Evolutionary conservation across 2,113 vertebrate genomes (phyloP), one percentile per base, ranked within the genome.

Genomic region (Heterotis niloticus): DNA sequence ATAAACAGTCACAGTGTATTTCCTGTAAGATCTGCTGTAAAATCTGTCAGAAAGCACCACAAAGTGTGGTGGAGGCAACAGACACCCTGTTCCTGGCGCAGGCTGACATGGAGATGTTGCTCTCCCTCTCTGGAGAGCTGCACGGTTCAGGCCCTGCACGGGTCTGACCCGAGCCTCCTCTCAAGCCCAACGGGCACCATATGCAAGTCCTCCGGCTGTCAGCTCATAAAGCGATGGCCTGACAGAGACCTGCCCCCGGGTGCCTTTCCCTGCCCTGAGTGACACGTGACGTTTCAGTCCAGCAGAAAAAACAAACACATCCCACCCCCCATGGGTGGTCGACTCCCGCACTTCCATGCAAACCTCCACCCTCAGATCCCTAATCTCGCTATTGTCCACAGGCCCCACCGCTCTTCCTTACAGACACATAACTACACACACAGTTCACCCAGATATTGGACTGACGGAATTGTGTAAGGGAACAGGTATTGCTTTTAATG

Each of bases 261-360:
- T 24, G 18, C 23, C 28, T 74, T 76, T 24, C 54, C 73, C 9
- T 5, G n/a, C 71, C 64, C 56, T 52, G 70, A 74, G 78, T 68
- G 64, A 80, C 72, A 76, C 18, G 66, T 26, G 51, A 80, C 64
- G 26, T 70, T 70, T 56, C 65, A 54, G 51, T 69, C 34, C 64
- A 52, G 64, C 71, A 75, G 64, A 16, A 68, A 80, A 76, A 80
- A 80, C 52, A 68, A 80, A 80, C 72, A 1, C 24, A 59, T 20
- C 68, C 52, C 59, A 56, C 54, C 5, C 34, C 76, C 23, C 34
- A 7, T 44, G 5, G 62, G 70, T 52, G 75, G 70, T 10, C 14
- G 5, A n/a, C 72, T 67, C 64, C 57, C 29, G 12, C 16, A 51
- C 70, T 52, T 60, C 75, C 70, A 75, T 7, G 2, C 34, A 44